Conservation (phyloP, 2,797 vertebrate species). For the Otolemur crassicaudatus region DNA sequence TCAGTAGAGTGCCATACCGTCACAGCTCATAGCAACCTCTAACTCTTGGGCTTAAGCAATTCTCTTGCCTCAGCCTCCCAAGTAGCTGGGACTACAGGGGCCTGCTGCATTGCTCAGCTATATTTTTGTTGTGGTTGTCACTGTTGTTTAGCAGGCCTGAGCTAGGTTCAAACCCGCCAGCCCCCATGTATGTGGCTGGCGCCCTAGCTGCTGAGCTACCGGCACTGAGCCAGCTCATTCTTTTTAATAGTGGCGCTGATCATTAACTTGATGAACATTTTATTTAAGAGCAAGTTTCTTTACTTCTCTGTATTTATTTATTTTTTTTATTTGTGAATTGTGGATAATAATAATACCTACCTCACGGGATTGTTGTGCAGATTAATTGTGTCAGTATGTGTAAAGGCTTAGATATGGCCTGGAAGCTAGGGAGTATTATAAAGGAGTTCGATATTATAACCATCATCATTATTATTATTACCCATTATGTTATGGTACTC, state of each 20-base stretch:
- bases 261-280: background rate
- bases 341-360: background rate
- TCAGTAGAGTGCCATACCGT: no score
- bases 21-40: no score
- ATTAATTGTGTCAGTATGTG: background rate
- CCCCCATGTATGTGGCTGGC: no score
- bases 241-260: background rate
- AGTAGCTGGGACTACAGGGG: no score
- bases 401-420: background rate
- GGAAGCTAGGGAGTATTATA: background rate
- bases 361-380: background rate
- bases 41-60: no score
- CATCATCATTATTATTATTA: background rate
- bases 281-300: constrained; percentile 30
- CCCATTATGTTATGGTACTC: background rate
- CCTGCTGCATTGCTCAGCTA: no score
- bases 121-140: no score
- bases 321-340: background rate
- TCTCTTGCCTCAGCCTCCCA: no score
- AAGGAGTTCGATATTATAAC: background rate
- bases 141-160: no score
- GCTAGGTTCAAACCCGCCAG: no score
- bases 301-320: background rate
- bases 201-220: no score
- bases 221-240: background rate